Base-by-base conservation (phyloP, 2,113 vertebrate species). In the Psophia crepitans region DNA sequence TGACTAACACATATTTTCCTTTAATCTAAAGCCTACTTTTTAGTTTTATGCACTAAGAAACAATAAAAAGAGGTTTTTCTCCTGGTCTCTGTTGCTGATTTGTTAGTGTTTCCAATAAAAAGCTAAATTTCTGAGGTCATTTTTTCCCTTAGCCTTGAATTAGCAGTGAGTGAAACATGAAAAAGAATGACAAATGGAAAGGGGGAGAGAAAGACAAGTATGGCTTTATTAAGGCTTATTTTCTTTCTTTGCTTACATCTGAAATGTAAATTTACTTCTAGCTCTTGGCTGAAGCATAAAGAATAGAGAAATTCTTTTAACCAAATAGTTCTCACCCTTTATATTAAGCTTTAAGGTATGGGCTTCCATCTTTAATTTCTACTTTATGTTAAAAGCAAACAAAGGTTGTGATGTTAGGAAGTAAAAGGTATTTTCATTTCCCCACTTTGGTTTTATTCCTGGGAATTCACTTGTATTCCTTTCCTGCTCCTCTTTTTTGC, bases 201-300 rank as follows among this genome's bases (percentile, higher is more conserved):
- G 4, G 15, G 63, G 16, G 7, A 86, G 60, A 94, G 66, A 92
- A 69, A 79, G 64, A 41, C 35, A 75, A 46, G 18, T 73, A 94
- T 64, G 32, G 27, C 24, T 91, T 92, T 71, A 94, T 89, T 84
- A 56, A 89, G 37, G 33, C 35, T 96, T 77, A 74, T 91, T 97
- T 86, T 93, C 58, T 93, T 96, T 92, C 82, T 79, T 89, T 91
- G n/a, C 37, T 85, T 79, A 65, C 51, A 44, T 8, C 4, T 73
- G 39, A 48, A 83, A 77, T 35, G 30, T 93, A 91, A 95, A 91
- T 90, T 92, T 65, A 32, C 54, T 73, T 83, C 74, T 39, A 19
- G 22, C 61, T 79, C 44, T 87, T 93, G 64, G 11, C 20, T 65
- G 39, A 65, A 65, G 33, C n/a, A 30, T 39, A 70, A 82, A 88